Conservation (phyloP, 2,888 invertebrate species). For the Phorcus lineatus region DNA sequence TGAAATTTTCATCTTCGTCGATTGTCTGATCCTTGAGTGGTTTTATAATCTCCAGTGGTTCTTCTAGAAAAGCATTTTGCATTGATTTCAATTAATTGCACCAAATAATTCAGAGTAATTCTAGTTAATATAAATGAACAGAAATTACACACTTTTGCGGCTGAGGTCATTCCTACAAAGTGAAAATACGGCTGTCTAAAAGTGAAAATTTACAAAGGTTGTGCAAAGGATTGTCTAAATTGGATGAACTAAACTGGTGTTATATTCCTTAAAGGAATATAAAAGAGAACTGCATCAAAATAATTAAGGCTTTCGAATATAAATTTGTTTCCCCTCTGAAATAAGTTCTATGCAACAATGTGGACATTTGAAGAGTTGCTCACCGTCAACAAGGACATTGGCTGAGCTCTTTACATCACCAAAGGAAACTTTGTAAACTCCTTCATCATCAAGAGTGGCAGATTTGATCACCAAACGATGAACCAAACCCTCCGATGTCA, state of each 20-base stretch:
- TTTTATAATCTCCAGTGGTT: constrained; percentile 45
- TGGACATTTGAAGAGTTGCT: background rate
- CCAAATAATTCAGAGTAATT: too few species aligned
- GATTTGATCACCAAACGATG: constrained; percentile 61
- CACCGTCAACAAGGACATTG: constrained; percentile 65
- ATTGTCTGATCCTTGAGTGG: constrained; percentile 51
- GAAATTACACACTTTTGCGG: too few species aligned
- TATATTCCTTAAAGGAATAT: too few species aligned
- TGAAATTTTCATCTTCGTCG: constrained; percentile 53
- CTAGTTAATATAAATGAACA: too few species aligned
- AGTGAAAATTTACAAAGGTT: too few species aligned
- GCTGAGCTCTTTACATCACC: constrained; percentile 61
- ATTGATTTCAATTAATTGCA: background rate
- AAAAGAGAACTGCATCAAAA: background rate
- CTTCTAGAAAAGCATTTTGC: constrained; percentile 40
- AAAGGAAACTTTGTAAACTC: constrained; percentile 60
- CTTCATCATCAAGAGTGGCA: constrained; percentile 62
- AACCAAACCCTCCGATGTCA: constrained; percentile 83
- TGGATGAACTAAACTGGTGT: too few species aligned
- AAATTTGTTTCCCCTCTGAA: too few species aligned
- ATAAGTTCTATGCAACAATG: too few species aligned
- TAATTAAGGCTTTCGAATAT: background rate
- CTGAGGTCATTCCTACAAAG: too few species aligned
- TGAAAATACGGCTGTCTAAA: too few species aligned
- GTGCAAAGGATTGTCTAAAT: too few species aligned